phyloP scores from a whole-genome alignment of 2,888 invertebrate genomes.

The Caenorhabditis sinica region DNA sequence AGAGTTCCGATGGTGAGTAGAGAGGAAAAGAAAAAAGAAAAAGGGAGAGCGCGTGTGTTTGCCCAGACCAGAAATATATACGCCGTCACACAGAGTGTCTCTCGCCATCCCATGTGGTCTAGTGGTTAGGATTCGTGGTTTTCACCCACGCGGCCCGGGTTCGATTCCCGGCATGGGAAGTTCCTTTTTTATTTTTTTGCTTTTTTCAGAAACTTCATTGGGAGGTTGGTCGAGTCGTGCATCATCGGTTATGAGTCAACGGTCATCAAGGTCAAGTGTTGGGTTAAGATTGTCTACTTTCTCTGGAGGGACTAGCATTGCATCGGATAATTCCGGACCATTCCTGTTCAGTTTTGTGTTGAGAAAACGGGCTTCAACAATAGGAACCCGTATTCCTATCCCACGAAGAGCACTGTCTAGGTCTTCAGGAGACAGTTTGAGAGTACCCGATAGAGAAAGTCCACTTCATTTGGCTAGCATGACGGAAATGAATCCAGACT shows the following conservation, averaged over 20 bases:
- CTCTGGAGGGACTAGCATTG: conserved; percentile 82
- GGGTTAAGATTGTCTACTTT: conserved; percentile 82
- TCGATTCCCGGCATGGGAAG: conserved; percentile 79
- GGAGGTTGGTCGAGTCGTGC: conserved; percentile 83
- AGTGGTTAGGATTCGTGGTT: conserved; percentile 79
- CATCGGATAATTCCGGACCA: conserved; percentile 83
- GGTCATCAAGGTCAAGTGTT: conserved; percentile 80
- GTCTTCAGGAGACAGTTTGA: conserved; percentile 81
- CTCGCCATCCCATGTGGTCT: conserved; percentile 73
- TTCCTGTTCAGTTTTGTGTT: conserved; percentile 83
- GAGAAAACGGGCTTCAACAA: conserved; percentile 83
- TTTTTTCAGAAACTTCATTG: conserved; percentile 79
- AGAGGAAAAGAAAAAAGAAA: background rate
- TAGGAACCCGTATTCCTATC: conserved; percentile 82
- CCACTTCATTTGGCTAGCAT: conserved; percentile 80
- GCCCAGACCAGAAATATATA: background rate
- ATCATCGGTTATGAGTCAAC: conserved; percentile 81
- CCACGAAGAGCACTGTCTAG: conserved; percentile 81
- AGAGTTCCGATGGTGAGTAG: conserved; percentile 73
- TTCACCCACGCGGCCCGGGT: conserved; percentile 80
- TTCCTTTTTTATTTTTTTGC: conserved; percentile 24
- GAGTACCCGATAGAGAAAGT: conserved; percentile 83
- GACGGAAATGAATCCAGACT: conserved; percentile 83
- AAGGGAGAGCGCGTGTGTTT: background rate
- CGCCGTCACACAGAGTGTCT: background rate